Conservation (phyloP, 1,140 invertebrate genomes). For the Listronotus bonariensis region DNA sequence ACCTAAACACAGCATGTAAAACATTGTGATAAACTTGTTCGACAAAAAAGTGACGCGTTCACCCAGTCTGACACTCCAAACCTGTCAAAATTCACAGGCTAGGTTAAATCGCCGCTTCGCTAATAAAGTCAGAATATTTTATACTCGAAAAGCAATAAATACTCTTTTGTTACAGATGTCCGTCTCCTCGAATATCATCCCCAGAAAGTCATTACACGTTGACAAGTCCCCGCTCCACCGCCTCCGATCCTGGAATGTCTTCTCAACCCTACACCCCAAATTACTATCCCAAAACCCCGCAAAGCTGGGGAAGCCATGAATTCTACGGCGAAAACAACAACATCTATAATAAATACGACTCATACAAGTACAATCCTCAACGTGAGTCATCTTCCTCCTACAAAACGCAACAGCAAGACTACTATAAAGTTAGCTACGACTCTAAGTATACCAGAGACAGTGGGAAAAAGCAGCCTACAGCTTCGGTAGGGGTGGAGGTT, state of each 20-base stretch:
- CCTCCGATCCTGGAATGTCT: conserved; percentile 51
- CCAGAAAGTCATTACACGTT: conserved; percentile 48
- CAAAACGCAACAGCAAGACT: conserved; percentile 40
- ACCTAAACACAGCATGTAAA: too few species aligned
- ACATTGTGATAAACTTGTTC: too few species aligned
- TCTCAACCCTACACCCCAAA: conserved; percentile 52
- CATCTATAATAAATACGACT: conserved; percentile 48
- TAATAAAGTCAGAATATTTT: too few species aligned
- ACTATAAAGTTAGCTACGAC: conserved; percentile 42
- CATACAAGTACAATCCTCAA: conserved; percentile 12
- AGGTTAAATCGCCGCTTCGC: too few species aligned
- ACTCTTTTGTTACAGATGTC: conserved; percentile 38
- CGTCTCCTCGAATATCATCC: conserved; percentile 49
- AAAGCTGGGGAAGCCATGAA: conserved; percentile 38
- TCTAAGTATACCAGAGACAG: conserved; percentile 32
- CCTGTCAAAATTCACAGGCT: too few species aligned
- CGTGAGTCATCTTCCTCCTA: conserved; percentile 9
- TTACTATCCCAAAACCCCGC: conserved; percentile 40
- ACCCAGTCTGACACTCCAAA: too few species aligned
- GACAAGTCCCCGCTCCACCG: conserved; percentile 46
- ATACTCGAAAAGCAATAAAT: neutral
- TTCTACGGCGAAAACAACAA: conserved; percentile 54
- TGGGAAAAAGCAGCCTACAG: conserved; percentile 41
- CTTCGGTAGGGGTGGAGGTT: conserved; percentile 48
- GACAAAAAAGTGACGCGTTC: too few species aligned